phyloP scores from a whole-genome alignment of 1,140 invertebrate genomes.

The Gryllus bimaculatus region DNA sequence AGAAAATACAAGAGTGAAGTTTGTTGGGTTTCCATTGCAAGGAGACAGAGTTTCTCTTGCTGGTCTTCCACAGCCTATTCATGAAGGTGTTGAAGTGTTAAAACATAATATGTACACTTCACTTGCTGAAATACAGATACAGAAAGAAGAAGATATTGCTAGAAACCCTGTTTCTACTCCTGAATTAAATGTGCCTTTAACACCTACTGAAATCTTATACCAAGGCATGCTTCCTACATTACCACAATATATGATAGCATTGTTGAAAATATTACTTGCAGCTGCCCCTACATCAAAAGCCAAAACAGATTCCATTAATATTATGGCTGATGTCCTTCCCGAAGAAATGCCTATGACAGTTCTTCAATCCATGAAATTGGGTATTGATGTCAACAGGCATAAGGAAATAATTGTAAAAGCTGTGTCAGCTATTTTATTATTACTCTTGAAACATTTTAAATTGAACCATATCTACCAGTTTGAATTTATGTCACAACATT shows the following conservation, averaged over 20 bases:
- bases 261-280: conserved; percentile 93
- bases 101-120: conserved; percentile 80
- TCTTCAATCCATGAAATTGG: conserved; percentile 92
- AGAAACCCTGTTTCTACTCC: conserved; percentile 54
- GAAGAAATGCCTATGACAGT: conserved; percentile 97
- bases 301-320: conserved; percentile 97
- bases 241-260: conserved; percentile 93
- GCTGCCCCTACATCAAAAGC: conserved; percentile 95
- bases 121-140: conserved; percentile 70
- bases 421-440: conserved; percentile 84
- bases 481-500: conserved; percentile 97
- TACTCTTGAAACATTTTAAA: conserved; percentile 96
- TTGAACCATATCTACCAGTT: conserved; percentile 99
- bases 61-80: conserved; percentile 88
- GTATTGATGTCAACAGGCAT: conserved; percentile 95
- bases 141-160: conserved; percentile 72
- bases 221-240: conserved; percentile 85
- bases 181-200: conserved; percentile 62
- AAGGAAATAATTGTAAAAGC: conserved; percentile 99
- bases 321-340: conserved; percentile 92
- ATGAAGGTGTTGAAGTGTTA: conserved; percentile 85
- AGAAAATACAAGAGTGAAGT: conserved; percentile 84
- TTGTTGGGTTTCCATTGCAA: conserved; percentile 84
- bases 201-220: conserved; percentile 80
- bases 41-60: conserved; percentile 79